Conservation (phyloP, 23 tunicate species). For the Diplosoma virens region DNA sequence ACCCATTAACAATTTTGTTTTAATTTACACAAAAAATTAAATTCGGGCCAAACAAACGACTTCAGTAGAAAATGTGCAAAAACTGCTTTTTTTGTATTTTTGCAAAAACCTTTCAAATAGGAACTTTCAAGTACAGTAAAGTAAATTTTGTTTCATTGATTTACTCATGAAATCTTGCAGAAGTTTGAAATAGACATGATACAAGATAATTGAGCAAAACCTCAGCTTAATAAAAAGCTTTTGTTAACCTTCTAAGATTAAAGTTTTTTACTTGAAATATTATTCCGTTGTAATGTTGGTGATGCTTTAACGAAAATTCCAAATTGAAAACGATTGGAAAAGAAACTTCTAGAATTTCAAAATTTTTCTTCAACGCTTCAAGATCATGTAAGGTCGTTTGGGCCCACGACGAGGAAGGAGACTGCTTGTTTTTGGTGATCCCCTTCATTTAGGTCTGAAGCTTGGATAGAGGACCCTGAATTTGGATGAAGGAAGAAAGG, state of each 20-base stretch:
- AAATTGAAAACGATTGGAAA: constrained; percentile 67
- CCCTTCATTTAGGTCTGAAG: constrained; percentile 50
- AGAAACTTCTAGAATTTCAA: constrained; percentile 32
- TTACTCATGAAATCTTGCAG: too few species aligned
- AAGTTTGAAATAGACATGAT: too few species aligned
- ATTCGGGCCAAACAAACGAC: too few species aligned
- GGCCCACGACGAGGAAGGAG: constrained; percentile 42
- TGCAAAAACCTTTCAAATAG: constrained; percentile 61
- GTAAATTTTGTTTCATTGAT: too few species aligned
- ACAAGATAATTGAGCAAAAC: too few species aligned
- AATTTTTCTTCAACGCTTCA: constrained; percentile 51
- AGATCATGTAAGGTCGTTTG: constrained; percentile 76
- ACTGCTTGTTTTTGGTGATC: constrained; percentile 59
- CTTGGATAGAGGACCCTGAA: constrained; percentile 54
- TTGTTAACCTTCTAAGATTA: too few species aligned
- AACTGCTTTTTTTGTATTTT: too few species aligned
- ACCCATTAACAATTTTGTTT: too few species aligned
- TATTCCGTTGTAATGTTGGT: constrained; percentile 68
- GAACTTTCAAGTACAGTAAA: too few species aligned
- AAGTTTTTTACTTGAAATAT: constrained; percentile 77
- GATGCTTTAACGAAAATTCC: constrained; percentile 57
- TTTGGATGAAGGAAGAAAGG: constrained; percentile 35
- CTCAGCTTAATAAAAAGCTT: too few species aligned
- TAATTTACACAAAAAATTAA: too few species aligned
- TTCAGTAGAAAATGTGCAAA: too few species aligned